Conservation (phyloP, 2,113 vertebrate genomes). For the Micromys minutus region DNA sequence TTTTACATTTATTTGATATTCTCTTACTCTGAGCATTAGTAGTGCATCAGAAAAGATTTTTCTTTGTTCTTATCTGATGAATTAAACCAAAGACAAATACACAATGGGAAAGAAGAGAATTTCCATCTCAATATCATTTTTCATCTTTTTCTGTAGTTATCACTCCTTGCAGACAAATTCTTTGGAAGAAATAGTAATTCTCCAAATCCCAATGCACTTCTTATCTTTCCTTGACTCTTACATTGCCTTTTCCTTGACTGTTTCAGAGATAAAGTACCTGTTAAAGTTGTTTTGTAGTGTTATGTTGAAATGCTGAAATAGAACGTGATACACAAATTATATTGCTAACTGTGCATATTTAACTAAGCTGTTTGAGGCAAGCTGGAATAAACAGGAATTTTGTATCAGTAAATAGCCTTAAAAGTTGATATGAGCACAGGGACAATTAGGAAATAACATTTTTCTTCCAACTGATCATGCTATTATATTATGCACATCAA, state of each 20-base stretch:
- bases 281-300: not conserved
- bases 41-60: not conserved
- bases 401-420: not conserved
- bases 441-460: not conserved
- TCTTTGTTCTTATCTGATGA: not conserved
- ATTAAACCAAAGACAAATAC: not conserved
- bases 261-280: not conserved
- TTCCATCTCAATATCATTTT: not conserved
- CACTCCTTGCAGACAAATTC: not conserved
- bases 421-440: not conserved
- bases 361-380: not conserved
- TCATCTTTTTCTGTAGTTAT: constrained; percentile 15
- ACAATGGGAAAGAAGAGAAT: not conserved
- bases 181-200: not conserved
- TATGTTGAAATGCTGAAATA: constrained; percentile 13
- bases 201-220: not conserved
- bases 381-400: not conserved
- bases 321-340: not conserved
- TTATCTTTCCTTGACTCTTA: not conserved
- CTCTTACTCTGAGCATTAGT: not conserved
- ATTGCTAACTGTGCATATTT: not conserved
- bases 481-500: not conserved
- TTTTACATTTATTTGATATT: constrained; percentile 15
- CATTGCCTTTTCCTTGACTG: not conserved
- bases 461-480: not conserved